These are phyloP conservation scores for Gortyna flavago DNA, from an alignment of 2,888 invertebrate species.

Conservation along the genomic window DNA sequence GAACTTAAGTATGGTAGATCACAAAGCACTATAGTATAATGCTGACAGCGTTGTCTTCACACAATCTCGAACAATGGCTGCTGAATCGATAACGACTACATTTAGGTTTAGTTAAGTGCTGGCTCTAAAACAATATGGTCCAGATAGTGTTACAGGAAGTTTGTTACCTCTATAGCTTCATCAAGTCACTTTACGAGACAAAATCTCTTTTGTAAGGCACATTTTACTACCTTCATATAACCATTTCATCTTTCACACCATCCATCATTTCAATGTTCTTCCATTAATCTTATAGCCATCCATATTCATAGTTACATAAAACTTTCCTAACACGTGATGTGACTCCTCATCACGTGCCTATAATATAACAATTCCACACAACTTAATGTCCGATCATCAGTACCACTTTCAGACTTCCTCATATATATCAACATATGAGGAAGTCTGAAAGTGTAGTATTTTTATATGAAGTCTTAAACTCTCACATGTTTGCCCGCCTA, in stretches of 20 bases:
- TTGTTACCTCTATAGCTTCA: slow-evolving; percentile 21
- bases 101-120: slow-evolving; percentile 27
- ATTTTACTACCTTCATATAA: neutral
- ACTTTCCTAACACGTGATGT: neutral
- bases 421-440: neutral
- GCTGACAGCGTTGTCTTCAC: slow-evolving; percentile 3
- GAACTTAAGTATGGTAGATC: neutral
- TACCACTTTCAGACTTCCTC: neutral
- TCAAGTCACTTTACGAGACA: slow-evolving; percentile 1
- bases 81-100: slow-evolving; percentile 37
- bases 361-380: neutral
- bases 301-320: neutral
- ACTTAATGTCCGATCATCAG: neutral
- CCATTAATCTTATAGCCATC: neutral
- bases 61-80: slow-evolving; percentile 30
- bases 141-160: slow-evolving; percentile 25
- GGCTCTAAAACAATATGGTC: slow-evolving; percentile 35
- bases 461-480: neutral
- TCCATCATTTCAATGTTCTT: too few relatives aligned
- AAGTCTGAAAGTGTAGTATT: neutral
- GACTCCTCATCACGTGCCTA: neutral
- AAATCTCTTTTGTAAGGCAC: too few relatives aligned
- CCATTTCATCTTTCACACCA: neutral
- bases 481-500: too few relatives aligned
- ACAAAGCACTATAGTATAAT: slow-evolving; percentile 8